Percentiles rank a stretch among this genome's conserved stretches.
phyloP scores from a whole-genome alignment of 2,113 vertebrate genomes.

The Perca schrenkii region DNA sequence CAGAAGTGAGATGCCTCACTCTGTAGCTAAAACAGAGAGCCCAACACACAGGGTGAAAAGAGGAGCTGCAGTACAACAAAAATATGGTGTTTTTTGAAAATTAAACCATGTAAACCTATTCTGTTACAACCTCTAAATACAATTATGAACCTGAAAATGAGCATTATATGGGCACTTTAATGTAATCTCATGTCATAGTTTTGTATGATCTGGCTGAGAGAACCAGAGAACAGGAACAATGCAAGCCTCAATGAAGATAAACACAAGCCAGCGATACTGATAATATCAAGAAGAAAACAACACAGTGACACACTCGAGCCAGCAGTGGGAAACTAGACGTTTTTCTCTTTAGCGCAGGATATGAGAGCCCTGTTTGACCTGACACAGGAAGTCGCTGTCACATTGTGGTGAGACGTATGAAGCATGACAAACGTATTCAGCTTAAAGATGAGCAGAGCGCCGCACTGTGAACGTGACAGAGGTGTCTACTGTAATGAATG shows the following conservation, averaged over 20 bases:
- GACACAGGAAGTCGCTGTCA: constrained; percentile 50
- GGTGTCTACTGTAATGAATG: not conserved
- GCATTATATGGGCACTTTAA: too few species aligned
- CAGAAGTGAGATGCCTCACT: too few species aligned
- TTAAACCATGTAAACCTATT: too few species aligned
- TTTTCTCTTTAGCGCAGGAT: constrained; percentile 24
- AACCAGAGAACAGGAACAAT: not conserved
- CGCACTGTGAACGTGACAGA: not conserved
- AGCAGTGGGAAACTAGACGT: not conserved
- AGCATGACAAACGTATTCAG: not conserved
- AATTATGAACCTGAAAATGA: too few species aligned
- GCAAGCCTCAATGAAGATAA: not conserved
- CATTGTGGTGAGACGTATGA: not conserved
- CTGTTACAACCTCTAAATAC: too few species aligned
- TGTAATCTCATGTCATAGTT: not conserved
- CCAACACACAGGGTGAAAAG: too few species aligned
- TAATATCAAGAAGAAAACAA: not conserved
- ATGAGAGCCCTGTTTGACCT: constrained; percentile 13
- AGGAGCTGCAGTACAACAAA: too few species aligned
- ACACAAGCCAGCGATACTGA: not conserved
- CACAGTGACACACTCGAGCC: too few species aligned
- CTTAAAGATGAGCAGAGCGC: not conserved
- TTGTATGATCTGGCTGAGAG: not conserved
- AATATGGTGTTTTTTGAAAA: too few species aligned
- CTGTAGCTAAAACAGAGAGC: too few species aligned